Percentiles rank a stretch among this genome's conserved stretches.
These are phyloP conservation scores for Myotis daubentonii DNA, from an alignment of 2,797 vertebrate species.

Conservation along the genomic window DNA sequence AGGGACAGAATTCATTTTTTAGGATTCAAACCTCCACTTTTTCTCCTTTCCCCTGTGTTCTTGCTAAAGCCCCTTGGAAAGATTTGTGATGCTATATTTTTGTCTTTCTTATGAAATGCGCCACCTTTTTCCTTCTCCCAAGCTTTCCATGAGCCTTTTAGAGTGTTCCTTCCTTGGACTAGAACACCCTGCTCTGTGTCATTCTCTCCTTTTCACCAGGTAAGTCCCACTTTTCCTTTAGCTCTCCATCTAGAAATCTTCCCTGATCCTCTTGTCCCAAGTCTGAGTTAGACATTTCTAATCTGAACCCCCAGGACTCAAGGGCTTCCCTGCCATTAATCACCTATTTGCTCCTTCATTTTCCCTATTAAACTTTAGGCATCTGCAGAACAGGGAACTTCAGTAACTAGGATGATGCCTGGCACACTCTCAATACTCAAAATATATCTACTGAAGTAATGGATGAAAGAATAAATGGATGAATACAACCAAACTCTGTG, in stretches of 20 bases:
- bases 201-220: neutral
- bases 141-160: neutral
- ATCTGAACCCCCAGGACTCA: neutral
- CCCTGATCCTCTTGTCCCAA: neutral
- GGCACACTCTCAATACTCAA: neutral
- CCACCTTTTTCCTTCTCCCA: neutral
- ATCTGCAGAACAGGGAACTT: neutral
- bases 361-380: neutral
- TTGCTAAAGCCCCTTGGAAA: neutral
- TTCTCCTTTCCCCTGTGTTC: neutral
- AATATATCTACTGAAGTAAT: neutral
- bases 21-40: neutral
- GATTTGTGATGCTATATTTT: neutral
- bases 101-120: slow-evolving; percentile 1
- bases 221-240: neutral
- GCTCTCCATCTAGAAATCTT: neutral
- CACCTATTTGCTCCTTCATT: slow-evolving; percentile 2
- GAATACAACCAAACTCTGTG: neutral
- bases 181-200: neutral
- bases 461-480: neutral
- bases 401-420: neutral
- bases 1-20: neutral
- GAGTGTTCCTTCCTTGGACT: neutral
- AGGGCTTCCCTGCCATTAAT: neutral
- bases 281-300: neutral